phyloP scores from a whole-genome alignment of 1,140 invertebrate genomes.

The Seison nebaliae region DNA sequence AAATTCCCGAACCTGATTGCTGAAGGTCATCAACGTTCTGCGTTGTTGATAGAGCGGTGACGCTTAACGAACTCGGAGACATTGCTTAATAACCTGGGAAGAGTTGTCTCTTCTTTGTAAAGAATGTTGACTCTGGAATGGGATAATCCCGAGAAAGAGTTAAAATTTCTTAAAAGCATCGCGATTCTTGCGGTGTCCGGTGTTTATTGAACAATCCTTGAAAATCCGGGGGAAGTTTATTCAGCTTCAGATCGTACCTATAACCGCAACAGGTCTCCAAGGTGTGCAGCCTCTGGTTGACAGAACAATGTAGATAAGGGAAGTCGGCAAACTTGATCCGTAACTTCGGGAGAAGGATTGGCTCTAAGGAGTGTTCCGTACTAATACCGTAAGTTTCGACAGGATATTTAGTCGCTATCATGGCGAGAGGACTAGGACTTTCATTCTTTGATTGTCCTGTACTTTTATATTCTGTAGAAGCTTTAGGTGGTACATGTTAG shows the following conservation, averaged over 20 bases:
- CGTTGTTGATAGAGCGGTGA: conserved; percentile 32
- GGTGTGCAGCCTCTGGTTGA: conserved; percentile 59
- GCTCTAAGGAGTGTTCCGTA: conserved; percentile 42
- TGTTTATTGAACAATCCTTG: conserved; percentile 39
- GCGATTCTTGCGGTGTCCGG: conserved; percentile 26
- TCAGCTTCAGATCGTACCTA: conserved; percentile 38
- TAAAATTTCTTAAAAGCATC: conserved; percentile 23
- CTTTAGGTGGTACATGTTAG: conserved; percentile 7
- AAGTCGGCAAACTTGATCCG: conserved; percentile 43
- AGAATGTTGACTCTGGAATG: conserved; percentile 43
- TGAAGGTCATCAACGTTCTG: conserved; percentile 18
- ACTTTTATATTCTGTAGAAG: conserved; percentile 20
- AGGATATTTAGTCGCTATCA: neutral
- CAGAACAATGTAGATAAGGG: conserved; percentile 61
- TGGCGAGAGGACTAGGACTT: conserved; percentile 17
- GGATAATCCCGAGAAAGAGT: conserved; percentile 27
- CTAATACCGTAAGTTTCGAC: conserved; percentile 28
- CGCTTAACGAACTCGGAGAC: conserved; percentile 40
- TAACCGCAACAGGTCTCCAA: conserved; percentile 61
- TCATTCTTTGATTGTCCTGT: conserved; percentile 17
- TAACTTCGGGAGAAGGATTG: conserved; percentile 52
- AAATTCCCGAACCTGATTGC: conserved; percentile 29
- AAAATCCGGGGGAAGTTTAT: conserved; percentile 46
- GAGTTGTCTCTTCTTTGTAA: conserved; percentile 48
- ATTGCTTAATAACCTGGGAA: conserved; percentile 42